Percentiles rank a stretch among this genome's conserved stretches.
Conservation (phyloP, 2,888 invertebrate species). For the Drosophila villosipedis region DNA sequence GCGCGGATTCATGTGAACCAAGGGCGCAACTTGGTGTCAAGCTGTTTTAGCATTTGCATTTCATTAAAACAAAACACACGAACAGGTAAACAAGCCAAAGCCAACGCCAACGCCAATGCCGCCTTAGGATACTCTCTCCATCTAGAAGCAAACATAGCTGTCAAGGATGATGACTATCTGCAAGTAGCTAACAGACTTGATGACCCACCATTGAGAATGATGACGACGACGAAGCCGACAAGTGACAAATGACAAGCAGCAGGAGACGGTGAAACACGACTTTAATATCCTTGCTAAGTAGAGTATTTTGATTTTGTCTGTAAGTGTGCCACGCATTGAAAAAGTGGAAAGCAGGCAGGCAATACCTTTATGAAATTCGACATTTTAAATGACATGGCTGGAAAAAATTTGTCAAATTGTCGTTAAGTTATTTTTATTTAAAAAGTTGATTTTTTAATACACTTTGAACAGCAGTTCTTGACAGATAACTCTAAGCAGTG, state of each 20-base stretch:
- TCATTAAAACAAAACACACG: slow-evolving; percentile 74
- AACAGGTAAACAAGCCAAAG: slow-evolving; percentile 62
- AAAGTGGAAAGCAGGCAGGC: background rate
- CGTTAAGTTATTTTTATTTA: background rate
- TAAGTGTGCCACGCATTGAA: background rate
- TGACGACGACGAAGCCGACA: slow-evolving; percentile 12
- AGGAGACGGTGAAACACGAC: slow-evolving; percentile 12
- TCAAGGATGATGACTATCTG: slow-evolving; percentile 42
- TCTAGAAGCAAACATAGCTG: slow-evolving; percentile 25
- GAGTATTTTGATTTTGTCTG: slow-evolving; percentile 1
- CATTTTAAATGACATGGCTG: background rate
- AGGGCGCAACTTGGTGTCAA: slow-evolving; percentile 27
- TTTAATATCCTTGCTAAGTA: background rate
- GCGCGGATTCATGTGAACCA: slow-evolving; percentile 9
- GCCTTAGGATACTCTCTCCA: slow-evolving; percentile 30
- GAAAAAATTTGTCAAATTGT: background rate
- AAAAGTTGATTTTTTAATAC: background rate
- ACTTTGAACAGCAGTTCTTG: background rate
- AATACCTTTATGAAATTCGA: background rate
- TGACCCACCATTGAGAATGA: slow-evolving; percentile 36
- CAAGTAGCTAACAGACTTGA: slow-evolving; percentile 38
- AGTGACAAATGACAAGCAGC: slow-evolving; percentile 48
- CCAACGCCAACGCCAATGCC: slow-evolving; percentile 10
- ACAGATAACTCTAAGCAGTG: background rate
- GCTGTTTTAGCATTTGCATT: slow-evolving; percentile 75